Conservation (phyloP, 2,113 vertebrate species). For the Corythoichthys haematopterus region DNA sequence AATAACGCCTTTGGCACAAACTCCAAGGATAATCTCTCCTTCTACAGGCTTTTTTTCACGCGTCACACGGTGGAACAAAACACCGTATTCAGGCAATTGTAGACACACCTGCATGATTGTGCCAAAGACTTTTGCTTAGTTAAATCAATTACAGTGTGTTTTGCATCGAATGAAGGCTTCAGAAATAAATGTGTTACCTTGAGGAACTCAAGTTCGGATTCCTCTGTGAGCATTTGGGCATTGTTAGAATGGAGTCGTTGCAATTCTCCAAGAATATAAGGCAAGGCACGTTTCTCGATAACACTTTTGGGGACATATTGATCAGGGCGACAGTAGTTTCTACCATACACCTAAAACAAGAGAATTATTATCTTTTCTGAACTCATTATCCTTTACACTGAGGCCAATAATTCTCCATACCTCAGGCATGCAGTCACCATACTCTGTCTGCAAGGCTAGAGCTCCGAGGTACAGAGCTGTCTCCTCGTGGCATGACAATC, state of each 20-base stretch:
- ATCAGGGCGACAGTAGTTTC: slow-evolving; percentile 79
- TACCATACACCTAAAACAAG: slow-evolving; percentile 68
- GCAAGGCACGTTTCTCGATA: slow-evolving; percentile 79
- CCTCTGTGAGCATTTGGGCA: slow-evolving; percentile 68
- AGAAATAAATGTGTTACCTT: slow-evolving; percentile 65
- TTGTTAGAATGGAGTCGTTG: slow-evolving; percentile 74
- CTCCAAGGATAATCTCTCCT: slow-evolving; percentile 77
- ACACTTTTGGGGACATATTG: slow-evolving; percentile 80
- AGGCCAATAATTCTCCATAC: slow-evolving; percentile 33
- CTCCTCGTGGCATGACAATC: slow-evolving; percentile 77
- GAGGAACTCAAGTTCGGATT: slow-evolving; percentile 83
- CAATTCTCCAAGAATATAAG: slow-evolving; percentile 71
- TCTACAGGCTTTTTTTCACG: slow-evolving; percentile 77
- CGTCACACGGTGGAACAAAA: slow-evolving; percentile 74
- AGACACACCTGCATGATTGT: slow-evolving; percentile 71
- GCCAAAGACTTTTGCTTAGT: background rate
- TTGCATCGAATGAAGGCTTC: background rate
- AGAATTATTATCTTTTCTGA: background rate
- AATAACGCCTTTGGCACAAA: slow-evolving; percentile 83
- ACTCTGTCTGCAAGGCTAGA: slow-evolving; percentile 82
- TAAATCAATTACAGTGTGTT: background rate
- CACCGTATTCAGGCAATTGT: slow-evolving; percentile 83
- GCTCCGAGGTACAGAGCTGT: slow-evolving; percentile 77
- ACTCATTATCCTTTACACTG: background rate
- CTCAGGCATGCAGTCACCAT: slow-evolving; percentile 79